phyloP scores from a whole-genome alignment of 2,888 invertebrate species.

The Sarcophaga caerulescens region DNA sequence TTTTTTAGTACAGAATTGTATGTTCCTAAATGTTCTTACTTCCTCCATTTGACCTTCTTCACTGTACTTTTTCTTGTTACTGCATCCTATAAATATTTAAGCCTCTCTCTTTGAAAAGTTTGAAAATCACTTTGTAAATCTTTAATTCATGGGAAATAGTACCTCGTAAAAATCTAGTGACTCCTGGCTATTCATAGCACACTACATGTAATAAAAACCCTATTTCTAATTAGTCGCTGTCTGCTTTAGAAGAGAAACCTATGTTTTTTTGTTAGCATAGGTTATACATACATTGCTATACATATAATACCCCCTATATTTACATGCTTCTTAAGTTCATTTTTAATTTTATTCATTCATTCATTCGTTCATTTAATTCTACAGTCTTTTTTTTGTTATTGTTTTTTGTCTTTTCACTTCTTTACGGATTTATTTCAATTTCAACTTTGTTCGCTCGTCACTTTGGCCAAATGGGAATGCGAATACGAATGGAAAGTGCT shows the following conservation, averaged over 20 bases:
- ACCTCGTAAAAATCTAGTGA: too few relatives aligned
- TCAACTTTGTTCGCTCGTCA: conserved; percentile 42
- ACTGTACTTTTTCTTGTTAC: too few relatives aligned
- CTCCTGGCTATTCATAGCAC: too few relatives aligned
- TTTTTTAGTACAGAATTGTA: too few relatives aligned
- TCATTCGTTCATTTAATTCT: conserved; percentile 42
- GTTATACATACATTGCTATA: neutral
- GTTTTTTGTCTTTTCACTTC: conserved; percentile 7
- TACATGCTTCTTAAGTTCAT: conserved; percentile 53
- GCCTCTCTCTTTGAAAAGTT: too few relatives aligned
- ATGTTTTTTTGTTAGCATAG: neutral
- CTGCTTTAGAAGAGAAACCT: neutral
- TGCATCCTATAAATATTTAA: too few relatives aligned
- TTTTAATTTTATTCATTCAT: conserved; percentile 63
- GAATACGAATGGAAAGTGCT: neutral
- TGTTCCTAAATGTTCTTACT: too few relatives aligned
- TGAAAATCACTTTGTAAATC: too few relatives aligned
- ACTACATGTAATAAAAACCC: too few relatives aligned
- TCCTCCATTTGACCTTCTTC: too few relatives aligned
- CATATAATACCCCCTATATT: conserved; percentile 35
- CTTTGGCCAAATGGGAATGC: conserved; percentile 22
- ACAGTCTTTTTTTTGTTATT: conserved; percentile 18
- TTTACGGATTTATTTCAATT: conserved; percentile 53
- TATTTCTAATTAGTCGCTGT: too few relatives aligned
- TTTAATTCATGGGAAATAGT: too few relatives aligned